Base-by-base conservation (phyloP, 1,140 invertebrate species). In the Drosophila nikananu region DNA sequence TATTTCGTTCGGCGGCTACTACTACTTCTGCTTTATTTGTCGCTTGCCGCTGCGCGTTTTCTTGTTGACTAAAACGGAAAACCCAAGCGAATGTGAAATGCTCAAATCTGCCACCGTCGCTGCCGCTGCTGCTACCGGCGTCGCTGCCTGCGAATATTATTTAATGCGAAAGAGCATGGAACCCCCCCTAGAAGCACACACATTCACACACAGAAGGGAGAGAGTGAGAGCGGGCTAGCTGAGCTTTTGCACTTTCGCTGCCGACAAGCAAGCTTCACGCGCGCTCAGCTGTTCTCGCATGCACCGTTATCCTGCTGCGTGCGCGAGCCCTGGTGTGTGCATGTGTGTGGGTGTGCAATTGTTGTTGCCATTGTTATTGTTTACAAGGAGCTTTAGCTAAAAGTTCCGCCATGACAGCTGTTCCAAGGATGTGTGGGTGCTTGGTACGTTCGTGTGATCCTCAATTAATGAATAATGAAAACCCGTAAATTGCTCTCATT, bases 21-120 rank as follows among this genome's bases (percentile, higher is more conserved):
- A 3, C 2, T 41, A 17, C 39, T 8, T 51, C 54, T 51, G 41
- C 46, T 39, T 39, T 55, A 25, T 41, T 61, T 51, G 77, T 72
- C 77, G 81, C 64, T 80, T 52, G 51, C 61, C 61, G 49, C 64
- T 82, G 76, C 66, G 71, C 83, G 80, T 73, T 87, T 83, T 83
- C 72, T 77, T 87, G 68, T 86, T 86, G 83, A 86, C 83, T 86
- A 87, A 86, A 86, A 63, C 80, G 51, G 59, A 68, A 78, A 81
- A 68, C 42, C 62, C 65, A 67, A 80, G 39, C 70, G 76, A 82
- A 64, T 81, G 82, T 62, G 75, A 61, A 86, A 79, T 87, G 64
- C 81, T 87, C 75, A 80, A 58, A 49, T 60, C 46, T 51, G 37
- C 59, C 49, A 57, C 60, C 49, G 76, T 72, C 77, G 60, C 64